Base-by-base conservation (phyloP, 2,113 vertebrate species). In the Daphoenositta chrysoptera region DNA sequence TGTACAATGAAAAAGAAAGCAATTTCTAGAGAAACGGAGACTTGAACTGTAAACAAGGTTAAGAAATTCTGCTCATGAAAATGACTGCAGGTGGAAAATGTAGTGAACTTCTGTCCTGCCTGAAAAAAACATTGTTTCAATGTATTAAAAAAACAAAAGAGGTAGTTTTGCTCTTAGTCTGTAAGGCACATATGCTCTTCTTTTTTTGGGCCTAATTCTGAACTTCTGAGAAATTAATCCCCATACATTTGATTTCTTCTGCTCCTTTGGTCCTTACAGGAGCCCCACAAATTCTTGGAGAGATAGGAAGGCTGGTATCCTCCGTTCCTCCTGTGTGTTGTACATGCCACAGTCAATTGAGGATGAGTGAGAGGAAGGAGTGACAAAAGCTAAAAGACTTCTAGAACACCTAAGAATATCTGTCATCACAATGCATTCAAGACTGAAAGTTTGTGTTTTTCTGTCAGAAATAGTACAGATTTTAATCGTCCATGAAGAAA, bases 81-180 rank as follows among this genome's bases (percentile, higher is more conserved):
- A 58, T 90, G 44, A 66, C 39, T 80, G 30, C 80, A 68, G 84
- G 40, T 91, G 87, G 83, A 94, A 95, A 96, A 87, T 40, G 19
- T 23, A 79, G 24, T 42, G 28, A 39, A 65, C 40, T 61, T 80
- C 56, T 56, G 30, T 87, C 39, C 53, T 64, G 15, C n/a, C 53
- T 83, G 58, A 86, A 39, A 24, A 79, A 92, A 95, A 68, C 48
- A 50, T 53, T 69, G 16, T 93, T 91, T 93, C 53, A 18, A 14
- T 68, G 5, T 72, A 23, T 77, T 87, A n/a, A 79, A 87, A 48
- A 58, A 15, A 2, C 3, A 37, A 16, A 20, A 47, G 39, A 54
- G 4, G 20, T 84, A 21, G 14, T 87, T 85, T 87, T 87, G 13
- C 54, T 90, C 35, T 69, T 84, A 60, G 20, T 57, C 63, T 65